These are phyloP conservation scores for Aphelenchoides bicaudatus DNA, from an alignment of 2,888 invertebrate genomes.

Conservation along the genomic window DNA sequence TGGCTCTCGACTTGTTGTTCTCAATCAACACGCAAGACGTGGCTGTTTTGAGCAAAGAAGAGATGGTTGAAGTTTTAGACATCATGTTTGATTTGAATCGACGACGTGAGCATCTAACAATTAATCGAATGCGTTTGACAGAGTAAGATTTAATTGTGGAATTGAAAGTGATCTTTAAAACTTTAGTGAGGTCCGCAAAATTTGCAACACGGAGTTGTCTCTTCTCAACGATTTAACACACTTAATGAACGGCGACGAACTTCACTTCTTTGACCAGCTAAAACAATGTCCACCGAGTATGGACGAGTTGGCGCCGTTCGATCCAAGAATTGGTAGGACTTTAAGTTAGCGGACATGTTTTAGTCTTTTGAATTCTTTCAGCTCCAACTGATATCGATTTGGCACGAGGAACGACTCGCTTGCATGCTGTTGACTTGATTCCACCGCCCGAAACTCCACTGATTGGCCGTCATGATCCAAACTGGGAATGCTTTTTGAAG, in stretches of 20 bases:
- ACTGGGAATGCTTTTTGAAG: slow-evolving; percentile 10
- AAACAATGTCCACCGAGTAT: neutral
- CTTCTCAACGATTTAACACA: slow-evolving; percentile 15
- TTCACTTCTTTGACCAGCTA: slow-evolving; percentile 1
- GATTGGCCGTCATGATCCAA: slow-evolving; percentile 15
- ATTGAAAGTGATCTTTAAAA: neutral
- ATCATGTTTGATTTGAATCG: slow-evolving; percentile 8
- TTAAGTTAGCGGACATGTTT: neutral
- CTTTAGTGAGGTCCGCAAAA: slow-evolving; percentile 11
- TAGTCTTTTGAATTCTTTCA: slow-evolving; percentile 2
- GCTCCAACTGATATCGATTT: slow-evolving; percentile 12
- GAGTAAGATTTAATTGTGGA: slow-evolving; percentile 7
- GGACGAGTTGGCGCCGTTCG: slow-evolving; percentile 17
- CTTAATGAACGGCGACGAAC: slow-evolving; percentile 14
- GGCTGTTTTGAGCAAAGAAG: neutral
- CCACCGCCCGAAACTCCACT: slow-evolving; percentile 16
- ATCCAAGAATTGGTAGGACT: slow-evolving; percentile 1
- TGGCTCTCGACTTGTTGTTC: neutral
- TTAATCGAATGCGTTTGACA: neutral
- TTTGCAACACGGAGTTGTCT: slow-evolving; percentile 12
- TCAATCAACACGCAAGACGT: neutral
- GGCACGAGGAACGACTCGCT: neutral
- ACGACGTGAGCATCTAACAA: slow-evolving; percentile 1
- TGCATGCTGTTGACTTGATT: slow-evolving; percentile 15
- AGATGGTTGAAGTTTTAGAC: slow-evolving; percentile 5